Percentiles rank a stretch among this genome's conserved stretches.
These are phyloP conservation scores for Lasioglossum oenotherae DNA, from an alignment of 2,888 invertebrate genomes.

Conservation along the genomic window DNA sequence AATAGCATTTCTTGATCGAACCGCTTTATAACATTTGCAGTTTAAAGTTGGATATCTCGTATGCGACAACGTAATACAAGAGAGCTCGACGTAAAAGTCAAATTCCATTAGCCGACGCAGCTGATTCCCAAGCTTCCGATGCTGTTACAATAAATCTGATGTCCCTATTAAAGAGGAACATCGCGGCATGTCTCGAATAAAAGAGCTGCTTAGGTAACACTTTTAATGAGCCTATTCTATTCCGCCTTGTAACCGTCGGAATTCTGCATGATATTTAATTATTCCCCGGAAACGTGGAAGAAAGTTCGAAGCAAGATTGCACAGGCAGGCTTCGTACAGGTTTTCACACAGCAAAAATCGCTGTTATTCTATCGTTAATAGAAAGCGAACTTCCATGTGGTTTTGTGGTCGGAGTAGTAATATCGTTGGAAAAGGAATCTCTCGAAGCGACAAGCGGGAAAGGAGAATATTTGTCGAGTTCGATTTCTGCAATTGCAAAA, in stretches of 20 bases:
- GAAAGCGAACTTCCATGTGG: slow-evolving; percentile 23
- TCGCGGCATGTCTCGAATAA: neutral
- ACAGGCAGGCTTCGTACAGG: neutral
- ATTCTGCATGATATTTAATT: slow-evolving; percentile 15
- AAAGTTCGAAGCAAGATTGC: neutral
- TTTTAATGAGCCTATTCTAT: slow-evolving; percentile 8
- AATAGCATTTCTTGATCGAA: too few species aligned
- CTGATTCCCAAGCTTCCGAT: neutral
- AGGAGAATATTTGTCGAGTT: neutral
- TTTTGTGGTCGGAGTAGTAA: slow-evolving; percentile 23
- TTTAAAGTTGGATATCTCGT: too few species aligned
- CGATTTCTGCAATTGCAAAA: neutral
- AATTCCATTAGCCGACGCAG: neutral
- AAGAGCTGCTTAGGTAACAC: neutral
- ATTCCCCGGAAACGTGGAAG: neutral
- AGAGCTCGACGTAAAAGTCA: neutral
- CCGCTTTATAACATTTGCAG: too few species aligned
- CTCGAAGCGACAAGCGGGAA: neutral
- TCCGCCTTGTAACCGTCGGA: neutral
- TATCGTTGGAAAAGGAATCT: slow-evolving; percentile 17
- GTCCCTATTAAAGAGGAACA: neutral
- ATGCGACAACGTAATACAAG: too few species aligned
- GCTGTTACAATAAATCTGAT: neutral
- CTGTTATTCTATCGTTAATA: slow-evolving; percentile 21
- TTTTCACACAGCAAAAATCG: slow-evolving; percentile 6